Conservation (phyloP, 1,140 invertebrate species). For the Ceratina japonica region DNA sequence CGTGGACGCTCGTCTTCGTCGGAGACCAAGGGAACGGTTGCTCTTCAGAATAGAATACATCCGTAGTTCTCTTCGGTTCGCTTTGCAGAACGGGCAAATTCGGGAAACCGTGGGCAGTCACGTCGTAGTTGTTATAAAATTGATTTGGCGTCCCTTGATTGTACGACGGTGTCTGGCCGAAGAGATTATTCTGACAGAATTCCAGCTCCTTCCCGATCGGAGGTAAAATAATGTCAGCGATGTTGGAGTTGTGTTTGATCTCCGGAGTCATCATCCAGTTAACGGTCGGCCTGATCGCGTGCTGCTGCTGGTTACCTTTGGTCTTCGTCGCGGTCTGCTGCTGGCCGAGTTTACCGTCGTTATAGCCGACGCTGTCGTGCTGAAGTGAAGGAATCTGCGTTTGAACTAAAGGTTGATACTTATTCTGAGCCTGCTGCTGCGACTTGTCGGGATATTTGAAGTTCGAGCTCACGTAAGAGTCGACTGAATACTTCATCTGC, state of each 20-base stretch:
- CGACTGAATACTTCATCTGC: constrained; percentile 67
- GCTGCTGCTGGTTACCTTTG: constrained; percentile 57
- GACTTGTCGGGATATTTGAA: constrained; percentile 73
- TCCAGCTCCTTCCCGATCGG: constrained; percentile 77
- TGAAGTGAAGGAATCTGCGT: constrained; percentile 65
- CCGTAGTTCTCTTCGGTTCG: constrained; percentile 69
- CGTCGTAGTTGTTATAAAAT: constrained; percentile 78
- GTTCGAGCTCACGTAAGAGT: constrained; percentile 71
- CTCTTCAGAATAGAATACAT: constrained; percentile 77
- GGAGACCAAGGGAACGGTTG: constrained; percentile 82
- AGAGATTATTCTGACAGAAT: constrained; percentile 78
- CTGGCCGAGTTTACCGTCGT: constrained; percentile 54
- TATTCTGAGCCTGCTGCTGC: constrained; percentile 70
- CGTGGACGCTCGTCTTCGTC: constrained; percentile 78
- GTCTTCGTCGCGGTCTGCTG: constrained; percentile 51
- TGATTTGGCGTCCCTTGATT: constrained; percentile 76
- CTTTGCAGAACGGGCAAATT: constrained; percentile 74
- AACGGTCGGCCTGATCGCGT: constrained; percentile 77
- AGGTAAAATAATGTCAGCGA: constrained; percentile 74
- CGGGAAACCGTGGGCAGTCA: constrained; percentile 71
- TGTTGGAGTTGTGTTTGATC: constrained; percentile 74
- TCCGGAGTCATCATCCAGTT: constrained; percentile 85
- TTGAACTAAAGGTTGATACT: constrained; percentile 69
- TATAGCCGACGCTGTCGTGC: constrained; percentile 58
- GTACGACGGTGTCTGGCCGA: constrained; percentile 73